These are phyloP conservation scores for Trigoniulus corallinus DNA, from an alignment of 1,140 invertebrate genomes.

Conservation along the genomic window DNA sequence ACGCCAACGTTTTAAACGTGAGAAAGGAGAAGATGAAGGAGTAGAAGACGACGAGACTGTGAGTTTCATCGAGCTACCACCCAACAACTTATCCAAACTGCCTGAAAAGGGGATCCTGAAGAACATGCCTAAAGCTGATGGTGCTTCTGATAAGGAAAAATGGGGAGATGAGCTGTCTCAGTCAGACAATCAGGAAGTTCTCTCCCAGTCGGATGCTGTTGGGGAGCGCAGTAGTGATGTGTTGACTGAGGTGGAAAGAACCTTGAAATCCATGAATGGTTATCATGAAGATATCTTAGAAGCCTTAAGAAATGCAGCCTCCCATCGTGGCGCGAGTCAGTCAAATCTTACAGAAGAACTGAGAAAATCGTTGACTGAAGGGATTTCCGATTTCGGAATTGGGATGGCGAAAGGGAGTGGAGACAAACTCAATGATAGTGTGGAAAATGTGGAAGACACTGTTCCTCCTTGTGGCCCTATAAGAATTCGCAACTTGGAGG, in stretches of 20 bases:
- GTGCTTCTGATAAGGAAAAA: slow-evolving; percentile 28
- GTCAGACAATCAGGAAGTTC: slow-evolving; percentile 38
- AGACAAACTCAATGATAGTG: slow-evolving; percentile 47
- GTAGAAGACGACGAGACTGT: slow-evolving; percentile 59
- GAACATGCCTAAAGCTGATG: slow-evolving; percentile 28
- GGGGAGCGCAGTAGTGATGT: slow-evolving; percentile 20
- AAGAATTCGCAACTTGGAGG: slow-evolving; percentile 74
- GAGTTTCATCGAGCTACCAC: slow-evolving; percentile 60
- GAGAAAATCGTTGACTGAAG: slow-evolving; percentile 14
- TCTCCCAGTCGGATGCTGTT: slow-evolving; percentile 18
- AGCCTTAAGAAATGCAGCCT: slow-evolving; percentile 60
- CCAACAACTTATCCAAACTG: slow-evolving; percentile 53
- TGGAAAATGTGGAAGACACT: slow-evolving; percentile 22
- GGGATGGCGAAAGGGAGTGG: slow-evolving; percentile 21
- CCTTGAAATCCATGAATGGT: slow-evolving; percentile 68
- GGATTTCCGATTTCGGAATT: slow-evolving; percentile 17
- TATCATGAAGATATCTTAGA: slow-evolving; percentile 85
- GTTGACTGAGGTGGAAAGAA: slow-evolving; percentile 53
- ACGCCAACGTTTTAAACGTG: slow-evolving; percentile 30
- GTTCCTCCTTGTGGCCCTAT: slow-evolving; percentile 25
- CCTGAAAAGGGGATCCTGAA: slow-evolving; percentile 76
- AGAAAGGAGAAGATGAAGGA: slow-evolving; percentile 48
- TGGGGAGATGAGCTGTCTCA: slow-evolving; percentile 43
- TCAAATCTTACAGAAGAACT: slow-evolving; percentile 15
- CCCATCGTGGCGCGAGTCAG: slow-evolving; percentile 37